Evolutionary conservation across 2,888 invertebrate species (phyloP), one percentile per base, ranked within the genome.

Genomic region (Macrosiphum euphorbiae): DNA sequence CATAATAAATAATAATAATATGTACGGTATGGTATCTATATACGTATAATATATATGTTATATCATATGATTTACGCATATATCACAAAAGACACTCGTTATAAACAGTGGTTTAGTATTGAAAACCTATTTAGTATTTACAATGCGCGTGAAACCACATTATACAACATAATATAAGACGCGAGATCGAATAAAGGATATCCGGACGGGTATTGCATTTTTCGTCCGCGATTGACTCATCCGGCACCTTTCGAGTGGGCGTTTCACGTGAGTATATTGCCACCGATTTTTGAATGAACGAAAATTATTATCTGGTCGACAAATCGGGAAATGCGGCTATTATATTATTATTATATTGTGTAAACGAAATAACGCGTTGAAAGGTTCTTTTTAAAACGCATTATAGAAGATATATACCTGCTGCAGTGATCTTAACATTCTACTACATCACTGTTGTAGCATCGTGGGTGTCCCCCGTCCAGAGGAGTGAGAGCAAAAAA

Each of bases 181-280:
- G 16, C 35, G 20, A 8, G 85, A 50, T 35, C 28, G 84, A 58
- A 89, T 55, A 93, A 93, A 93, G 85, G 85, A 93, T 90, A 90
- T 93, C 93, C 93, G 93, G 88, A 47, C 44, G n/a, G 52, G 93
- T 55, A 89, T 93, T 93, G 93, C 89, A 93, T 93, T 93, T 93
- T 89, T 78, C 35, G 47, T 89, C 55, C 89, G 92, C 92, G 84
- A 85, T 89, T 93, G 84, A 93, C 93, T 93, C 93, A 84, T 93
- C 84, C 47, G 88, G 47, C 55, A 93, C 93, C 89, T 93, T 84
- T 84, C 26, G n/a, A 93, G 93, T 89, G 93, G 93, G 93, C 93
- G 93, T 92, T 93, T 92, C 86, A 58, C 86, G 86, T n/a, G 35
- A 47, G 86, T n/a, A 58, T n/a, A 58, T 86, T 89, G 58, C 93